Percentiles rank a stretch among this genome's conserved stretches.
phyloP scores from a whole-genome alignment of 2,797 vertebrate genomes.

The Cyprinella venusta region DNA sequence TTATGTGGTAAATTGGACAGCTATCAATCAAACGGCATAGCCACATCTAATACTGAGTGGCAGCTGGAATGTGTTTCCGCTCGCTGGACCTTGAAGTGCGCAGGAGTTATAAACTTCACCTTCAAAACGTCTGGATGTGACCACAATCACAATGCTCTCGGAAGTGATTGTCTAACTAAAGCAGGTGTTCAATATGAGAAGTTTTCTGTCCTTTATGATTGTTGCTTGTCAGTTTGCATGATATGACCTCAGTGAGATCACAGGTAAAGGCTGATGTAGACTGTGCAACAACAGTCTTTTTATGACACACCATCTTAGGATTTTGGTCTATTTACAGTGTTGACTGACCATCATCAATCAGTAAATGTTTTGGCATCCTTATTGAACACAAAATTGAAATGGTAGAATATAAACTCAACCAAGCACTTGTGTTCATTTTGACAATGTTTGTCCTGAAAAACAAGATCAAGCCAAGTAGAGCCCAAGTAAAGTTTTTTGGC shows the following conservation, averaged over 20 bases:
- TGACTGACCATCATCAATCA: background rate
- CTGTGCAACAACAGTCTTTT: background rate
- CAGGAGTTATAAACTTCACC: slow-evolving; percentile 32
- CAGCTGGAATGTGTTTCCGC: slow-evolving; percentile 38
- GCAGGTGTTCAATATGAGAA: background rate
- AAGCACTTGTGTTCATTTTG: background rate
- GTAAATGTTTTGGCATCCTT: background rate
- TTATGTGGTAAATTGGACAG: slow-evolving; percentile 44
- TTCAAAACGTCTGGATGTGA: slow-evolving; percentile 39
- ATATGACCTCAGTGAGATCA: background rate
- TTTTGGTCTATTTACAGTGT: background rate
- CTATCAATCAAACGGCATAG: slow-evolving; percentile 53
- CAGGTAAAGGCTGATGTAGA: background rate
- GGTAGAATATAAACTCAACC: background rate
- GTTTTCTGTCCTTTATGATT: slow-evolving; percentile 3
- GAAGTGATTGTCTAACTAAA: slow-evolving; percentile 19
- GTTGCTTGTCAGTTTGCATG: slow-evolving; percentile 10
- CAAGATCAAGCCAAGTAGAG: background rate
- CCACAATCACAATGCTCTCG: slow-evolving; percentile 6
- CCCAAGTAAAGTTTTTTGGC: background rate
- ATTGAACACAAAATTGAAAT: background rate
- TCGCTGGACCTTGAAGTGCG: slow-evolving; percentile 48
- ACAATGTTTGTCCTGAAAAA: background rate
- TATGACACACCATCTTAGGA: background rate
- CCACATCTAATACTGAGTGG: slow-evolving; percentile 31